Base-by-base conservation (phyloP, 2,797 vertebrate genomes). In the Xenops minutus region DNA sequence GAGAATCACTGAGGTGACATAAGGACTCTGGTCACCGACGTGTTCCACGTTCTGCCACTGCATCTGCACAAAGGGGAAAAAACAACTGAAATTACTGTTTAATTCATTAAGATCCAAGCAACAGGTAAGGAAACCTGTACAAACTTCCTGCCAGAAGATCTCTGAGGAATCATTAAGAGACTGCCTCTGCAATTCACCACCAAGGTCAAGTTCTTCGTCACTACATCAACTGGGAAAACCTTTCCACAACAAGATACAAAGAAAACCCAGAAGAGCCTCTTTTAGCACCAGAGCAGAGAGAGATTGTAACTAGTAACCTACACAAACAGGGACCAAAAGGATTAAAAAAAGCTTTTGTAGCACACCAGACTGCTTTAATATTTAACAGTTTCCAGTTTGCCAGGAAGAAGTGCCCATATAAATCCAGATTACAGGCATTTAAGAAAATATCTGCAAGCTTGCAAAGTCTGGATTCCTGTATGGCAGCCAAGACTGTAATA, bases 11-110 rank as follows among this genome's bases (percentile, higher is more conserved):
- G 99, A 99, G 30, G 99, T 99, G 95, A 99, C 99, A 8, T 99
- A 99, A 39, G 99, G 99, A 95, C 99, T 99, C 98, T 99, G 99
- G 98, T 99, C 99, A 18, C 99, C 99, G 7, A 99, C 99, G 0
- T 99, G 99, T 66, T 99, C 99, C 97, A 99, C 99, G 2, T 99
- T 99, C 98, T 99, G 99, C 99, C 99, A 99, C 54, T 99, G 99
- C 99, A 99, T 99, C 99, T 99, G 97, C 83, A 97, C 75, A 8
- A n/a, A 80, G 74, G 63, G 95, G 20, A 76, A 71, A 77, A 93
- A 48, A 85, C 64, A 92, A 91, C 13, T 67, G 4, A 59, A 75
- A 21, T 12, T 41, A 21, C 71, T 88, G 88, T 32, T 95, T 51
- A 91, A 59, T 44, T 88, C 92, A 94, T 92, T 56, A 95, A 18